phyloP scores from a whole-genome alignment of 1,140 invertebrate genomes.

The Papilio xuthus region DNA sequence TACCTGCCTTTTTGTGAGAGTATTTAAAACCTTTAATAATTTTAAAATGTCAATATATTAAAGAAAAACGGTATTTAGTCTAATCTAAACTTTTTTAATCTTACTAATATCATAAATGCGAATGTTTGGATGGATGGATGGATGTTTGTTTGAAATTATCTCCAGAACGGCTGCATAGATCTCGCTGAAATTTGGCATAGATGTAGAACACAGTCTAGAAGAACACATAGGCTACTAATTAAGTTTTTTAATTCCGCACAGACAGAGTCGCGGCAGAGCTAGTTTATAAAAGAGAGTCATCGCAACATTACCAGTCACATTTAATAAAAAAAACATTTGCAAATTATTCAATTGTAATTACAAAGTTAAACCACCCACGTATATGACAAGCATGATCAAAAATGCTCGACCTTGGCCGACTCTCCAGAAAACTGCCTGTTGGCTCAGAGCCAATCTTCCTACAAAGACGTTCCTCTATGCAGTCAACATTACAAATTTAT shows the following conservation, averaged over 20 bases:
- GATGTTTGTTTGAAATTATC: too few species aligned
- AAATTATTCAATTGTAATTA: neutral
- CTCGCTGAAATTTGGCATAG: too few species aligned
- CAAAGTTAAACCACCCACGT: neutral
- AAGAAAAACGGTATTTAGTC: neutral
- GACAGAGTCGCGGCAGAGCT: too few species aligned
- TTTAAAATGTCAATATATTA: neutral
- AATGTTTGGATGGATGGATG: too few species aligned
- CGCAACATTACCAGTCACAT: too few species aligned
- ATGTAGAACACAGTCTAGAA: too few species aligned
- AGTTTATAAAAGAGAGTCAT: too few species aligned
- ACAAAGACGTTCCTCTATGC: conserved; percentile 20
- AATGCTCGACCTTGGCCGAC: conserved; percentile 32
- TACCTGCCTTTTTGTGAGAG: neutral
- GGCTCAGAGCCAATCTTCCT: conserved; percentile 6
- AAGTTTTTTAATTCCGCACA: too few species aligned
- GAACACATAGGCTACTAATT: too few species aligned
- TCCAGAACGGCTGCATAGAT: too few species aligned
- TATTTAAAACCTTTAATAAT: neutral
- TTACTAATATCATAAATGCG: too few species aligned
- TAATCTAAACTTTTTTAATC: neutral
- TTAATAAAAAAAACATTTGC: too few species aligned
- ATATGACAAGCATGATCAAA: neutral
- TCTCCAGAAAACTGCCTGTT: conserved; percentile 12
- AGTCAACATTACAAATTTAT: conserved; percentile 32